Evolutionary conservation across 2,797 vertebrate genomes (phyloP), one percentile per base, ranked within the genome.

Genomic region (Telmatherina bonti): DNA sequence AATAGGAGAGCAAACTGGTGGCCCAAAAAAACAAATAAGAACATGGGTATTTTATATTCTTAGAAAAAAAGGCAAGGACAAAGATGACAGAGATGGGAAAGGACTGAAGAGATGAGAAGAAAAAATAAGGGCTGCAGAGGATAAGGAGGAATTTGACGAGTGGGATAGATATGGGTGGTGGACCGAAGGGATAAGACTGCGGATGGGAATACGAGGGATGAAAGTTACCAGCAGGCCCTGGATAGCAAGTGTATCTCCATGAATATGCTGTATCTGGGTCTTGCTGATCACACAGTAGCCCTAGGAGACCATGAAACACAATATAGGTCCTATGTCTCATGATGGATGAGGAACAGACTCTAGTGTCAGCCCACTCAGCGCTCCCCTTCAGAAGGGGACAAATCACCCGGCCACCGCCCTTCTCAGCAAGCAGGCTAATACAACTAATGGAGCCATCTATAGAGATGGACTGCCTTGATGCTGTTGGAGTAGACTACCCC

Each of bases 331-430:
- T 74, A 55, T 45, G 70, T 76, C 65, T 70, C 8, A 55, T 93
- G 93, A 93, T 93, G 90, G 91, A 94, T 91, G 91, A 88, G 79
- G 56, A 65, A 60, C 22, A 43, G 74, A 69, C 70, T 72, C 36
- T 57, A 11, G 31, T 88, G 86, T 89, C 88, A 87, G 86, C 85
- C 78, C 80, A 87, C 80, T 91, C 85, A 88, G 88, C 72, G 65
- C 75, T 86, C 80, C 57, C 60, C 67, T 75, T 67, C 77, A 89
- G 80, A 78, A 71, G 82, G 82, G 87, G 81, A 92, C 87, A 91
- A 91, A 92, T 91, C 82, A 90, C 86, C 69, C 7, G 9, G 72
- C 74, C 79, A 36, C 76, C 74, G 52, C 83, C 83, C 63, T 65
- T 80, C 26, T 78, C 82, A 79, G 75, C 84, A 86, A 15, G 2